A percentile compares a stretch with the other conserved stretches of the same genome.
These are phyloP conservation scores for Lepisosteus osseus DNA, from an alignment of 2,113 vertebrate genomes.

Conservation along the genomic window DNA sequence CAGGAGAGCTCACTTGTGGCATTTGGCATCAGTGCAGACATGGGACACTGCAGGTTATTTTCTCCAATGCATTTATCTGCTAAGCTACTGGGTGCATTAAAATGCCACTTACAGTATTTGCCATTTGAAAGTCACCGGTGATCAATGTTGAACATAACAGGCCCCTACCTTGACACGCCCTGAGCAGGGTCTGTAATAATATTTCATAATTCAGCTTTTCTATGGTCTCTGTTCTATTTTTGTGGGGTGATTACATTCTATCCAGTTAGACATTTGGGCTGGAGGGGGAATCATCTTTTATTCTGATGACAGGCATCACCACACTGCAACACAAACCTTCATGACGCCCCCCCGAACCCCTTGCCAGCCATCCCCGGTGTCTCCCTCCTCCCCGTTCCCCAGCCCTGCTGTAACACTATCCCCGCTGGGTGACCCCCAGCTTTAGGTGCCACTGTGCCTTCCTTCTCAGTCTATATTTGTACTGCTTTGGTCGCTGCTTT, in stretches of 20 bases:
- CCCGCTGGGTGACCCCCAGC: conserved; percentile 25
- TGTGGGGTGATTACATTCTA: background rate
- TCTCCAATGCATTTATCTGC: no score
- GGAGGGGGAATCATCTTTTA: background rate
- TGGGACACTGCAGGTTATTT: no score
- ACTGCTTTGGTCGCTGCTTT: background rate
- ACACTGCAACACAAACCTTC: background rate
- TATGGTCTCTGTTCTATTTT: background rate
- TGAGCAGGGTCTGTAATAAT: no score
- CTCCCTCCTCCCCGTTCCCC: background rate
- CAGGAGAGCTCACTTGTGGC: no score
- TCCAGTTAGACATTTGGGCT: background rate
- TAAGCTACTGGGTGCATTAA: no score
- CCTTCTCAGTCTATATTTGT: conserved; percentile 13
- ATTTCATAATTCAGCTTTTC: no score
- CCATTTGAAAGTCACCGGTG: no score
- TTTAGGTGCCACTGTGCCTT: background rate
- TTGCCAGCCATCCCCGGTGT: background rate
- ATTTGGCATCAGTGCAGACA: no score
- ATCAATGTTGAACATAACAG: no score
- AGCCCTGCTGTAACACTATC: conserved; percentile 20
- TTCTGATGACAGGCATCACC: background rate
- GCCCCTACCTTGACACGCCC: no score
- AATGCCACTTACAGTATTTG: no score
- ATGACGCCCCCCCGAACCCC: background rate